Evolutionary conservation across 2,888 invertebrate genomes (phyloP), one percentile per base, ranked within the genome.

Genomic region (Lasiommata megera): DNA sequence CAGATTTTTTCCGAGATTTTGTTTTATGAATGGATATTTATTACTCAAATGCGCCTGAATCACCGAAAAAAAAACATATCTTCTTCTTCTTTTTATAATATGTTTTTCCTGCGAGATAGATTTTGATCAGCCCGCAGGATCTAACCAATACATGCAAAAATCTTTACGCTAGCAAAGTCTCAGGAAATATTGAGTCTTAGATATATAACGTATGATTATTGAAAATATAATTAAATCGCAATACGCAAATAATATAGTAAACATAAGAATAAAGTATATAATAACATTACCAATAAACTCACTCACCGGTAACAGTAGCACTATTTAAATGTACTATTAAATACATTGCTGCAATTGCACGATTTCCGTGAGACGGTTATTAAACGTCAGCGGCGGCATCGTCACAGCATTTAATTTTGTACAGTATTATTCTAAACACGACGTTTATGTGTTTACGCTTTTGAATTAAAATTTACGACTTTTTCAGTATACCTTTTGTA

Each of bases 331-430:
- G 73, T 73, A 69, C 72, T 69, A 74, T 77, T 76, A 58, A 78
- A 77, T 78, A 77, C 76, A 74, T 75, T 53, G 53, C 36, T 75
- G 74, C 75, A 75, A 77, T 74, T 74, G 73, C 70, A 72, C 68
- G 71, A 78, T 75, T 79, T 77, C 74, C 73, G 69, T 66, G 68
- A 70, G 69, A 73, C 70, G 68, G 70, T 72, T 71, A 71, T 69
- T 71, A 71, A 60, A 60, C 44, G 62, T 61, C 59, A 60, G 58
- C 50, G 44, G 56, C 61, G 43, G 56, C 58, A n/a, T 34, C 51
- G 14, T 60, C 60, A 56, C 36, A 34, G 61, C 60, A 56, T 57
- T 57, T 31, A 47, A 51, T 51, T 54, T 47, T 47, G 34, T 52
- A 44, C 38, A 54, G 43, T 51, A 47, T 46, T 54, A 52, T 55